A percentile compares a stretch with the other conserved stretches of the same genome.
Conservation (phyloP, 1,140 invertebrate species). For the Zaprionus inermis region DNA sequence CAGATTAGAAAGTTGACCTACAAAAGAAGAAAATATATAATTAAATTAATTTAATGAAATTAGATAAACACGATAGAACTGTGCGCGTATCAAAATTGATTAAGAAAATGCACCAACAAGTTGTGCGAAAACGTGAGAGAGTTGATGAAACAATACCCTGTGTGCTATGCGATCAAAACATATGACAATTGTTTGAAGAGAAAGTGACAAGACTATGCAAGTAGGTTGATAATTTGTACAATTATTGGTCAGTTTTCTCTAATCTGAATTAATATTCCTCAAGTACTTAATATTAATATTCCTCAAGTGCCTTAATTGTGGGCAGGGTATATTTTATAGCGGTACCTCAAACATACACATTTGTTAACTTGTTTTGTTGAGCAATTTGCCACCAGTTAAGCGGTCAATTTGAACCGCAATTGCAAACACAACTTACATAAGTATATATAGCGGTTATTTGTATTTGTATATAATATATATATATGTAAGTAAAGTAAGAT, state of each 20-base stretch:
- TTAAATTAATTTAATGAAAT: background rate
- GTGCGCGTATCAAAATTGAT: background rate
- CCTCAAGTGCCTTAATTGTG: no score
- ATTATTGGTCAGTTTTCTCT: background rate
- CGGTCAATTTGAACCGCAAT: constrained; percentile 15
- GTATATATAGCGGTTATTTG: background rate
- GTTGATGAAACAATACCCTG: background rate
- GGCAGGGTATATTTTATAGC: background rate
- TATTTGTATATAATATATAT: background rate
- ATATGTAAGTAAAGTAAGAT: constrained; percentile 9
- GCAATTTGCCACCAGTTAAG: constrained; percentile 20
- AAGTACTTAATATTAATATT: background rate
- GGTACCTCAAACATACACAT: background rate
- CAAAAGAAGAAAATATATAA: constrained; percentile 59
- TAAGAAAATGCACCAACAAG: constrained; percentile 3
- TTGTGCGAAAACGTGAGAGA: background rate
- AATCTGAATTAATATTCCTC: no score
- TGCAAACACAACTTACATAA: constrained; percentile 1
- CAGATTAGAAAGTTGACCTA: constrained; percentile 94
- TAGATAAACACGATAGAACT: constrained; percentile 2
- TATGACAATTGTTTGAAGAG: background rate
- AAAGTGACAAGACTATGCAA: background rate
- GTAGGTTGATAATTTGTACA: background rate
- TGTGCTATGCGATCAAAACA: no score
- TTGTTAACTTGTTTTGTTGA: constrained; percentile 30